Percentiles rank a stretch among this genome's conserved stretches.
phyloP scores from a whole-genome alignment of 2,888 invertebrate genomes.

The Coenonympha arcania region DNA sequence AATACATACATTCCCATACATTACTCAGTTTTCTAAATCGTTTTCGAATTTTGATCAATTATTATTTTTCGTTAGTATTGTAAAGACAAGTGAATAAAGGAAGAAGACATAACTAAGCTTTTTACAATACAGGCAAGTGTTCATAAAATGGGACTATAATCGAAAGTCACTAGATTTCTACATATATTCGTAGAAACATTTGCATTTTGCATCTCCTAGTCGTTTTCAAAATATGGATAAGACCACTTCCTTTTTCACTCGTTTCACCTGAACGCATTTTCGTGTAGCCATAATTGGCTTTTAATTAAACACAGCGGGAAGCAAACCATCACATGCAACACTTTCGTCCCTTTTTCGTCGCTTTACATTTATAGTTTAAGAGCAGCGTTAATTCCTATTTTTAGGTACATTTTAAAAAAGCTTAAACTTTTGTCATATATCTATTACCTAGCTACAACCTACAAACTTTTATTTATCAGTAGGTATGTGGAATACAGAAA shows the following conservation, averaged over 20 bases:
- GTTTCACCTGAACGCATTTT: neutral
- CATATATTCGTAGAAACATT: neutral
- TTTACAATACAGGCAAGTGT: no score
- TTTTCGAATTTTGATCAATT: no score
- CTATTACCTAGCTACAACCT: no score
- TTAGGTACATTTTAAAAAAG: neutral
- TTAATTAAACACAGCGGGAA: slow-evolving; percentile 12
- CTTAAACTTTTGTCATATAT: neutral
- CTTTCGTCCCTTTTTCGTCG: slow-evolving; percentile 12
- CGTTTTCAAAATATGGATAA: neutral
- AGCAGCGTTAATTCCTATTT: neutral
- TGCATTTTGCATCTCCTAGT: neutral
- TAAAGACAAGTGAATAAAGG: no score
- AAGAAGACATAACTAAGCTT: no score
- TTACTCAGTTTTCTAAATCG: no score
- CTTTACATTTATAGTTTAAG: neutral
- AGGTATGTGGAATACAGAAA: no score
- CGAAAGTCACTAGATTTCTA: neutral
- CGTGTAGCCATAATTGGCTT: slow-evolving; percentile 4
- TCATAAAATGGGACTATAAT: no score
- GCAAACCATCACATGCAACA: slow-evolving; percentile 3
- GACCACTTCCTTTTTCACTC: neutral
- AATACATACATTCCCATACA: no score
- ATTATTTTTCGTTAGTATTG: no score
- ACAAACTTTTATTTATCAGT: no score